Evolutionary conservation across 2,113 vertebrate genomes (phyloP).

Genomic region (Siniperca chuatsi): DNA sequence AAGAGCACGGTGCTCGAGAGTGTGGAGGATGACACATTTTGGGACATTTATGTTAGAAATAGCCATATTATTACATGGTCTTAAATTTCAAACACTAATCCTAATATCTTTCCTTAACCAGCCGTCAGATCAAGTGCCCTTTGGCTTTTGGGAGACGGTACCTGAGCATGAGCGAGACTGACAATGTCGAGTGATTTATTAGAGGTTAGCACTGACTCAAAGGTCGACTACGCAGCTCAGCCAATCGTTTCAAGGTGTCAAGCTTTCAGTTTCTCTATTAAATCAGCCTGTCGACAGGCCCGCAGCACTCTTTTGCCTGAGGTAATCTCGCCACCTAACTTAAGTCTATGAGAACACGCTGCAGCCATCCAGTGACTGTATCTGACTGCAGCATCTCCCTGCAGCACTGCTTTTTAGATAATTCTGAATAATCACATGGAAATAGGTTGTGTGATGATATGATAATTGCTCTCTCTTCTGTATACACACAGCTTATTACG

Average conservation of each 20-base stretch:
- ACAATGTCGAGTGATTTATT: constrained; percentile 71
- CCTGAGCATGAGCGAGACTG: constrained; percentile 49
- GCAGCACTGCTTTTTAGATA: constrained; percentile 30
- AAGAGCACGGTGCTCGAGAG: background rate
- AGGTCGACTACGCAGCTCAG: constrained; percentile 71
- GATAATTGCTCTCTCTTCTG: constrained; percentile 24
- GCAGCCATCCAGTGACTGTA: background rate
- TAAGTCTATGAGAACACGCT: constrained; percentile 11
- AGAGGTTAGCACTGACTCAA: constrained; percentile 62
- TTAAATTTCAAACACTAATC: constrained; percentile 40
- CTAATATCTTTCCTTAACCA: constrained; percentile 29
- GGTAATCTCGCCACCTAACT: constrained; percentile 28
- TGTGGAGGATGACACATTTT: background rate
- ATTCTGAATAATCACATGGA: constrained; percentile 48
- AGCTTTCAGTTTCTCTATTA: constrained; percentile 65
- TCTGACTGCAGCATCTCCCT: constrained; percentile 2
- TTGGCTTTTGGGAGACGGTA: constrained; percentile 49
- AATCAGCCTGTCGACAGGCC: constrained; percentile 62
- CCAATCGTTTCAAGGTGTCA: constrained; percentile 72
- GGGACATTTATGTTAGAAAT: background rate
- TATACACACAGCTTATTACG: constrained; percentile 4
- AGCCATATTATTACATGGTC: constrained; percentile 27
- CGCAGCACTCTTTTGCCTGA: constrained; percentile 36
- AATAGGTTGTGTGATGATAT: constrained; percentile 49
- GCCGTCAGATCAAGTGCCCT: constrained; percentile 52